Base-by-base conservation (phyloP, 2,888 invertebrate species). In the Tetragonula carbonaria region DNA sequence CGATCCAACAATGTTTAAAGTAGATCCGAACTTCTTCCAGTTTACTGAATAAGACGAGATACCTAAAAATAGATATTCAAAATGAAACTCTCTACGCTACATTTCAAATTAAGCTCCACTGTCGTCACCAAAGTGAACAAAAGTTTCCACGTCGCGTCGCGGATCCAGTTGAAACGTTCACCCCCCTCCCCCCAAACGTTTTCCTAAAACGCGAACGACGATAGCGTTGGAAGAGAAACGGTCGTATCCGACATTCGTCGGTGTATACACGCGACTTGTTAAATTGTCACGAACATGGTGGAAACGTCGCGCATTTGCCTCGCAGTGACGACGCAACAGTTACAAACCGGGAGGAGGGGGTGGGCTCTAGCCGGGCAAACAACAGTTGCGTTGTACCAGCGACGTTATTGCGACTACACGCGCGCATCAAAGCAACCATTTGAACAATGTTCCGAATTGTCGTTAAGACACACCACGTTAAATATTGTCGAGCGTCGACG, bases 341-440 rank as follows among this genome's bases (percentile, higher is more conserved):
- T 82, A 62, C 53, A n/a, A 62, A 57, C 59, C 63, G 55, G 33
- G 23, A 23, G 23, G 23, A 23, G 23, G 23, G 23, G 23, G 18
- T 13, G 63, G 55, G 51, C 6, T 33, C 51, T 59, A 51, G 38
- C 16, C 57, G 59, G 63, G 65, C 73, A 63, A 51, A 78, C 84
- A 84, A 71, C 70, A 66, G 68, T 63, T 55, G 70, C 62, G 78
- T 77, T 82, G 84, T 82, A 78, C 70, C 63, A 73, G 53, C 74
- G 70, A 45, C 84, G 84, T 84, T 84, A 82, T 84, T 71, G 82
- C 84, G 73, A 74, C 63, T 65, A 62, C 72, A 55, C 73, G 77
- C 80, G 55, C 73, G 62, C 62, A 53, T 73, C 82, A 81, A 84
- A 81, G 83, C 82, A 59, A 65, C 73, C 82, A 38, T 74, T 78